Evolutionary conservation across 2,797 vertebrate genomes (phyloP).

Genomic region (Ceryle rudis): DNA sequence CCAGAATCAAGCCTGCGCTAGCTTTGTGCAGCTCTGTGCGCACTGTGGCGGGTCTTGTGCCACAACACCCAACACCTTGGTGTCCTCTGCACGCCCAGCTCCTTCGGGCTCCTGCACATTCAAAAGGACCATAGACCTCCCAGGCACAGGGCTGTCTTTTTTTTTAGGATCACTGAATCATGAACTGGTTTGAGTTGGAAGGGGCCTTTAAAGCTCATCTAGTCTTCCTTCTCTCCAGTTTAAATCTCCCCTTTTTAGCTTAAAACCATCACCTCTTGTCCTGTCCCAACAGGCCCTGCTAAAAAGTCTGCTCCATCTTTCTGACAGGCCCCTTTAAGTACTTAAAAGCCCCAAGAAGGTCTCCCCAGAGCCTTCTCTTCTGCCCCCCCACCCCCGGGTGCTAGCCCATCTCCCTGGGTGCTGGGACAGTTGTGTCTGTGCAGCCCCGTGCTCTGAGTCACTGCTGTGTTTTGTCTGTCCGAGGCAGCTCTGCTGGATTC

Average conservation of each 20-base stretch:
- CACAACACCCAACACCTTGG: not conserved
- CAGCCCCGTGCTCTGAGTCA: not conserved
- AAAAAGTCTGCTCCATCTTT: not conserved
- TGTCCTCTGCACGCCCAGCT: not conserved
- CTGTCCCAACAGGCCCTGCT: not conserved
- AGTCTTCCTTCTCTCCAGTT: no score
- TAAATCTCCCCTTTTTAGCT: no score
- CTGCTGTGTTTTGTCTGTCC: not conserved
- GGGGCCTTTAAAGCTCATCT: not conserved
- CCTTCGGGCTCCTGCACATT: not conserved
- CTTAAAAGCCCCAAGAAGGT: not conserved
- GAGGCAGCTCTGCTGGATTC: conserved; percentile 22
- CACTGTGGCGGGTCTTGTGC: fast-evolving
- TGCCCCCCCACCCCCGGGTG: not conserved
- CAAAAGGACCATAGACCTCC: not conserved
- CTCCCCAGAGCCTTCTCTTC: not conserved
- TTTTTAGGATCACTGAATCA: not conserved
- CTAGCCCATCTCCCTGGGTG: not conserved
- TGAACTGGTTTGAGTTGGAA: not conserved
- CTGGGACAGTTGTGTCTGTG: not conserved
- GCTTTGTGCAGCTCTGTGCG: not conserved
- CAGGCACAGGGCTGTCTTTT: no score
- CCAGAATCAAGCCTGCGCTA: not conserved
- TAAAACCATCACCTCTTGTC: no score
- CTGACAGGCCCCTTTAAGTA: not conserved